Evolutionary conservation across 92 coral and sea anemone species (phyloP).

Genomic region (Isaurus tuberculatus): DNA sequence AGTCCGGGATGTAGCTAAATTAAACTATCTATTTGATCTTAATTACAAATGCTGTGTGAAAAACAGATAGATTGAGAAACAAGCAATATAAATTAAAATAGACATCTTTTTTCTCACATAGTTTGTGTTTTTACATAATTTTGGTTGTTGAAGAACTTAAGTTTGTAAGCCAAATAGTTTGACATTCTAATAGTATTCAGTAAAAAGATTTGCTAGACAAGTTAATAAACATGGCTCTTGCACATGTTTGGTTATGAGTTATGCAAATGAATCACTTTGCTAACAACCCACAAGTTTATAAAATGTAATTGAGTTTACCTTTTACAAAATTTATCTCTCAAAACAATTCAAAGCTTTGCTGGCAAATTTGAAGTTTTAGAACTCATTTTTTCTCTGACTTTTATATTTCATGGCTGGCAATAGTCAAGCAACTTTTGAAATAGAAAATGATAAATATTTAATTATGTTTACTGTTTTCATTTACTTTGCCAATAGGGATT

Average conservation of each 20-base stretch:
- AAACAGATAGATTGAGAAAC: too few relatives aligned
- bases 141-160: too few relatives aligned
- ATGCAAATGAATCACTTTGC: conserved; percentile 31
- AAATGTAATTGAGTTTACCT: not conserved
- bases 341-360: not conserved
- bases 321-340: not conserved
- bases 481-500: conserved; percentile 23
- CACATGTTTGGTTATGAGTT: conserved; percentile 36
- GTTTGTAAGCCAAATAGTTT: too few relatives aligned
- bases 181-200: too few relatives aligned
- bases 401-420: not conserved
- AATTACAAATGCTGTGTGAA: too few relatives aligned
- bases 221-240: conserved; percentile 1
- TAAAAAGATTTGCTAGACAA: not conserved
- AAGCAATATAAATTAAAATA: too few relatives aligned
- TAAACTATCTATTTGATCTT: too few relatives aligned
- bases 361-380: not conserved
- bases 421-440: conserved; percentile 10
- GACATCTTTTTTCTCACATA: too few relatives aligned
- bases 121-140: too few relatives aligned
- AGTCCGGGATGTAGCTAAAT: too few relatives aligned
- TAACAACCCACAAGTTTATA: not conserved
- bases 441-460: conserved; percentile 17
- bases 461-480: conserved; percentile 28
- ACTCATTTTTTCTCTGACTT: not conserved